Evolutionary conservation across 2,797 vertebrate genomes (phyloP).

Genomic region (Anniella stebbinsi): DNA sequence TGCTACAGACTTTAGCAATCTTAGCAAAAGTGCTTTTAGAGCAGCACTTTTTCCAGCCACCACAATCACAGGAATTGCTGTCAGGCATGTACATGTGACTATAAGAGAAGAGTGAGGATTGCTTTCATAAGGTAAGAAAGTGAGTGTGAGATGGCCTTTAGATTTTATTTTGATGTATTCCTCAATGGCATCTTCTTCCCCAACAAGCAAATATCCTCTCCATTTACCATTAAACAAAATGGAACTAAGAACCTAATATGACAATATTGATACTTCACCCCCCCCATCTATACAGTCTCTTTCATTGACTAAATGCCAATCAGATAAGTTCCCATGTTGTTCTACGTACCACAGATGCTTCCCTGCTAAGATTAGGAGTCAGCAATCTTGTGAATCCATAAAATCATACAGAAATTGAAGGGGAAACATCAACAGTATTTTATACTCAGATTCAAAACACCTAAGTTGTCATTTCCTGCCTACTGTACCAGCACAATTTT

Average conservation of each 20-base stretch:
- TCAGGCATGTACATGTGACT: background rate
- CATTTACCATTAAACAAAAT: slow-evolving; percentile 9
- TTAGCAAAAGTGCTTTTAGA: background rate
- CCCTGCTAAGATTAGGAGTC: background rate
- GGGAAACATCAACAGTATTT: background rate
- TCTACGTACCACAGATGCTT: background rate
- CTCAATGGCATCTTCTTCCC: background rate
- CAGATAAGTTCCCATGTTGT: background rate
- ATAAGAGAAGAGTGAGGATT: background rate
- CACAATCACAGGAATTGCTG: background rate
- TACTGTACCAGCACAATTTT: background rate
- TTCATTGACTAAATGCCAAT: background rate
- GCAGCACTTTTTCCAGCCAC: background rate
- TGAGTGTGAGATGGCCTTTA: background rate
- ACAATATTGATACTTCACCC: background rate
- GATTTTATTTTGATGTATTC: background rate
- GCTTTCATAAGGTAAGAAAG: background rate
- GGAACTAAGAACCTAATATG: slow-evolving; percentile 13
- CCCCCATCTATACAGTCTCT: background rate
- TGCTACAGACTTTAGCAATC: background rate
- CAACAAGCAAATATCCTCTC: background rate
- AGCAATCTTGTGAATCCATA: background rate
- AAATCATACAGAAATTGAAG: background rate
- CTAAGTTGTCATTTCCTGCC: background rate
- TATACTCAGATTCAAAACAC: background rate